Evolutionary conservation across 2,797 vertebrate genomes (phyloP).

Genomic region (Hapalemur alaotrensis): DNA sequence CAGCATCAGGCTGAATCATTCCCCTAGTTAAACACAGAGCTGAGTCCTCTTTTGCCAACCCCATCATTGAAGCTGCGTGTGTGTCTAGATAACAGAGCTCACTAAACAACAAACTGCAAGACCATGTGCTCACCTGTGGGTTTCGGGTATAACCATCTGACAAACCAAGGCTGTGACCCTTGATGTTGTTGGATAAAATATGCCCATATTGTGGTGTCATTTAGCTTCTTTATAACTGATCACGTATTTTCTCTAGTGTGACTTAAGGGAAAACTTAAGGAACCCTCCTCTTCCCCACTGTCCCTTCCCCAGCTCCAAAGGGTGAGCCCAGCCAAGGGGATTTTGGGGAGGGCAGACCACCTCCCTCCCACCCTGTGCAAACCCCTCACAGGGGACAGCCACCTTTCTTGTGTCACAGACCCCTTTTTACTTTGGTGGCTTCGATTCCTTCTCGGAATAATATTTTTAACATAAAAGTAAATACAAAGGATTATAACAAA

Average conservation of each 20-base stretch:
- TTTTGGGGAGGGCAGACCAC: neutral
- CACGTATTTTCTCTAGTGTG: neutral
- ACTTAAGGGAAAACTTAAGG: neutral
- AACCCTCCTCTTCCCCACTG: neutral
- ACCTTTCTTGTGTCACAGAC: neutral
- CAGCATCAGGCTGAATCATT: constrained; percentile 28
- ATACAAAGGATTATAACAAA: neutral
- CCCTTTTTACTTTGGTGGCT: neutral
- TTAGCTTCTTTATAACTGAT: constrained; percentile 4
- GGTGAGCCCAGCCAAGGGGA: neutral
- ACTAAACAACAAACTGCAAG: neutral
- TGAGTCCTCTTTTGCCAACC: neutral
- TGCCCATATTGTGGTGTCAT: neutral
- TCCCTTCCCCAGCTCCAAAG: neutral
- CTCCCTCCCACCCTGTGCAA: neutral
- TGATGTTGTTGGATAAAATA: neutral
- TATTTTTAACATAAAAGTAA: neutral
- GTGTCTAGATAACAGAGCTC: neutral
- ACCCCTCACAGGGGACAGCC: neutral
- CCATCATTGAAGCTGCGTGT: neutral
- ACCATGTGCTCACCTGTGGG: neutral
- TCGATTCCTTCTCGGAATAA: neutral
- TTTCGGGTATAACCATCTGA: neutral
- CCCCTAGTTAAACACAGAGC: constrained; percentile 14
- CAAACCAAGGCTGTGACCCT: neutral